Evolutionary conservation across 2,797 vertebrate genomes (phyloP), one percentile per base, ranked within the genome.

Genomic region (Cyclopterus lumpus): DNA sequence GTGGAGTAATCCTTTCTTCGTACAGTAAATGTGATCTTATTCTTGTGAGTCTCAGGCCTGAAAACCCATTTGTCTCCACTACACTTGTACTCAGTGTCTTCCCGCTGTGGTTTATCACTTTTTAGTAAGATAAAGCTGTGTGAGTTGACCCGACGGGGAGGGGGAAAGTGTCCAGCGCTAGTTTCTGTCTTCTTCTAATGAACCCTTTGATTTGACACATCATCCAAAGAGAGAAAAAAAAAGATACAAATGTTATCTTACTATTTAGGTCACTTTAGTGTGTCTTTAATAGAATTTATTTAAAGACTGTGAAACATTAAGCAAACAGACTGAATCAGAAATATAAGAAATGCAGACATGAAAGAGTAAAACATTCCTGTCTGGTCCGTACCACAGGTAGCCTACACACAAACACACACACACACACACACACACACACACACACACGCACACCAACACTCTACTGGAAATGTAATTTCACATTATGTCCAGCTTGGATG

Each of bases 181-280:
- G 82, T 79, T 83, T 84, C 81, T 75, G 65, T 86, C 78, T 87
- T 67, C 51, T 46, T 77, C 48, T 90, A 84, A 90, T 87, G 77
- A 86, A 44, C 40, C 18, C 54, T 81, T 86, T 88, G 46, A 82
- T 88, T 88, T 77, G 36, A 77, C 81, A 79, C 55, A 69, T 28
- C 11, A 57, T 34, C 48, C 67, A 68, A 34, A 70, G 14, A 53
- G 34, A 57, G 6, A n/a, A 28, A 14, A 40, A 58, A 34, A 40
- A 49, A 14, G 5, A 20, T 9, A 54, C n/a, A 46, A 7, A 30
- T 26, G 34, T 44, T 42, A 49, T 38, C 36, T 63, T 9, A 32
- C n/a, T 64, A 18, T 40, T 65, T 42, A 53, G 3, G 51, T 28
- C 10, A 54, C 49, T 22, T 51, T 8, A 53, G 22, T 62, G 48